Evolutionary conservation across 2,113 vertebrate species (phyloP), one percentile per base, ranked within the genome.

Genomic region (Cyanoramphus novaezelandiae): DNA sequence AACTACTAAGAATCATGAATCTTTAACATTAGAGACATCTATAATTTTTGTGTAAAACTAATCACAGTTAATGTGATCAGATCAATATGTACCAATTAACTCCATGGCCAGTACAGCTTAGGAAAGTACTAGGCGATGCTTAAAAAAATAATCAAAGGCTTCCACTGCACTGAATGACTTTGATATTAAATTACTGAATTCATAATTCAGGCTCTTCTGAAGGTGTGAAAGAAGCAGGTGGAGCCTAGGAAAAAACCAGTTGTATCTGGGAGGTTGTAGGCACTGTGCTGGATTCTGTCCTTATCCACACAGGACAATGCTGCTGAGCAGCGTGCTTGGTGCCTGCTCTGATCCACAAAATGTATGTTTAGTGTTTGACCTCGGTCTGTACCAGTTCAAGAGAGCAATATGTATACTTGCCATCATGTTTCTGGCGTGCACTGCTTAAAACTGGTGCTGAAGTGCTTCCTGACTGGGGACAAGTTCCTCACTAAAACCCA

Each of bases 351-450:
- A 10, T 18, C 37, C 87, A 21, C 25, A 2, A 29, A 37, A 50
- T 4, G 16, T 8, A 3, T 33, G 9, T 13, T 64, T 25, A n/a
- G 35, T 24, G 4, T 64, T 69, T 52, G 28, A 14, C 35, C 19
- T 55, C 59, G 15, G 14, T 37, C 55, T 19, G 7, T 23, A 19
- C 18, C 39, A 10, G 9, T n/a, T 50, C 55, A 44, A 53, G 50
- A 82, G 25, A 72, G 24, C 13, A 19, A 4, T 8, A 20, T 50
- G 44, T 49, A 41, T 63, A 41, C 52, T 69, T 59, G 43, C 9
- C 55, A 43, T 35, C 3, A 0, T 59, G 29, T 41, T 76, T 41
- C 29, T 59, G 33, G n/a, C 0, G 0, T 37, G 47, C 37, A 15
- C 23, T 75, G 43, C 47, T 86, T 69, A 52, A 88, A 52, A 52